A percentile compares a stretch with the other conserved stretches of the same genome.
Evolutionary conservation across 2,888 invertebrate species (phyloP).

Genomic region (Drosophila cognata): DNA sequence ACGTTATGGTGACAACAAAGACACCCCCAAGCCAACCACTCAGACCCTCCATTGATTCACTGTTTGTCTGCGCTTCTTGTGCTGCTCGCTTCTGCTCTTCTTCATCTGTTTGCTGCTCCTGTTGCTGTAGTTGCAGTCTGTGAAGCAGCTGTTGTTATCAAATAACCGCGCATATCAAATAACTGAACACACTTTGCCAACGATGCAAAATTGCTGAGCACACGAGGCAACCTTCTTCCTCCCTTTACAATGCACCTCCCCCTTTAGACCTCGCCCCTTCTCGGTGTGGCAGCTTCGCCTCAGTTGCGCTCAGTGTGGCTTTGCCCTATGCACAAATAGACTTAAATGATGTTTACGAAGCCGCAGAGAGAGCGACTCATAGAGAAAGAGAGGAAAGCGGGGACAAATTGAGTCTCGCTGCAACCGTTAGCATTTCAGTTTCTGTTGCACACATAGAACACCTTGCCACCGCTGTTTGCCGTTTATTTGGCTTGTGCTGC

Average conservation of each 20-base stretch:
- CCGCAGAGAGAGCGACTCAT: constrained; percentile 9
- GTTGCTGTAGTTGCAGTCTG: not conserved
- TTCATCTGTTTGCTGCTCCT: not conserved
- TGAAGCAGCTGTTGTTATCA: constrained; percentile 76
- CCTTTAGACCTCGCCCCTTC: not conserved
- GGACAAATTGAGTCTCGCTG: not conserved
- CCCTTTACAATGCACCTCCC: not conserved
- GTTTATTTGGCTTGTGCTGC: constrained; percentile 31
- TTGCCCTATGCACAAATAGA: constrained; percentile 68
- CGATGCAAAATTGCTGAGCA: constrained; percentile 62
- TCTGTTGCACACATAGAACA: constrained; percentile 29
- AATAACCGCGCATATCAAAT: constrained; percentile 80
- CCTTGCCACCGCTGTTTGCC: not conserved
- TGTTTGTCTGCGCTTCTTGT: constrained; percentile 1
- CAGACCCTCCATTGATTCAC: not conserved
- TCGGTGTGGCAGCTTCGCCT: constrained; percentile 19
- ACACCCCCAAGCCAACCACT: not conserved
- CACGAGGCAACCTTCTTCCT: constrained; percentile 10
- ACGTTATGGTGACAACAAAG: constrained; percentile 52
- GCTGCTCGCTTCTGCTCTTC: not conserved
- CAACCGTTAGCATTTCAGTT: constrained; percentile 25
- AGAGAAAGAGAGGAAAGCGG: not conserved
- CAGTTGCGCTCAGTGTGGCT: constrained; percentile 33
- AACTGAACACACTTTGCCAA: constrained; percentile 71
- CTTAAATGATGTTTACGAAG: constrained; percentile 73